These are phyloP conservation scores for Heterotis niloticus DNA, from an alignment of 2,113 vertebrate species.

Conservation along the genomic window DNA sequence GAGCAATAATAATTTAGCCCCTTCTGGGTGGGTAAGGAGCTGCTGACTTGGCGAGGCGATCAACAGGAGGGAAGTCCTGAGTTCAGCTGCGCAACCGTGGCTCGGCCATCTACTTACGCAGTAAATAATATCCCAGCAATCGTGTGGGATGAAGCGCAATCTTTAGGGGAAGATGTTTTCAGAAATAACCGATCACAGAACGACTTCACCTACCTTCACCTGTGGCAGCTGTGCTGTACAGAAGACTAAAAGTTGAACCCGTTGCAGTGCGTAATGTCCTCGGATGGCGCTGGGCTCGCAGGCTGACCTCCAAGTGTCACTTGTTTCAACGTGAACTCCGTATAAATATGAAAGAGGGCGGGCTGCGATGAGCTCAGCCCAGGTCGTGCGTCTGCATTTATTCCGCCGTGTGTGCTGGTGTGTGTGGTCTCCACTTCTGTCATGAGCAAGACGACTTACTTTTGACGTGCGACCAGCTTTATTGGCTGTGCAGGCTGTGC, in stretches of 20 bases:
- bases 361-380: slow-evolving; percentile 59
- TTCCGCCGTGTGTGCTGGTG: slow-evolving; percentile 51
- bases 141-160: background rate
- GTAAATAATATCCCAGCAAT: background rate
- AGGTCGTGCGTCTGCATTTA: slow-evolving; percentile 67
- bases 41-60: background rate
- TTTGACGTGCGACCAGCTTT: slow-evolving; percentile 66
- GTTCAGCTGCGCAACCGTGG: background rate
- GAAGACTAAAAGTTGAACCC: slow-evolving; percentile 41
- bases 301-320: slow-evolving; percentile 52
- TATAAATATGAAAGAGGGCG: slow-evolving; percentile 64
- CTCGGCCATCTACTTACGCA: too few species aligned
- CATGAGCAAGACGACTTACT: slow-evolving; percentile 63
- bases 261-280: slow-evolving; percentile 40
- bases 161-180: background rate
- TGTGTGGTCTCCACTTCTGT: slow-evolving; percentile 67
- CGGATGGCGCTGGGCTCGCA: slow-evolving; percentile 20
- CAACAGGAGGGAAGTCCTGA: background rate
- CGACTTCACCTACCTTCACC: slow-evolving; percentile 10
- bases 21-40: too few species aligned
- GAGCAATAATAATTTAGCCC: too few species aligned
- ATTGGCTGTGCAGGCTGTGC: slow-evolving; percentile 61
- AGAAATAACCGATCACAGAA: too few species aligned
- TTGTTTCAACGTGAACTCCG: slow-evolving; percentile 56
- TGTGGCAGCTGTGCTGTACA: background rate